phyloP scores from a whole-genome alignment of 1,140 invertebrate species.

The Chironomus tepperi region DNA sequence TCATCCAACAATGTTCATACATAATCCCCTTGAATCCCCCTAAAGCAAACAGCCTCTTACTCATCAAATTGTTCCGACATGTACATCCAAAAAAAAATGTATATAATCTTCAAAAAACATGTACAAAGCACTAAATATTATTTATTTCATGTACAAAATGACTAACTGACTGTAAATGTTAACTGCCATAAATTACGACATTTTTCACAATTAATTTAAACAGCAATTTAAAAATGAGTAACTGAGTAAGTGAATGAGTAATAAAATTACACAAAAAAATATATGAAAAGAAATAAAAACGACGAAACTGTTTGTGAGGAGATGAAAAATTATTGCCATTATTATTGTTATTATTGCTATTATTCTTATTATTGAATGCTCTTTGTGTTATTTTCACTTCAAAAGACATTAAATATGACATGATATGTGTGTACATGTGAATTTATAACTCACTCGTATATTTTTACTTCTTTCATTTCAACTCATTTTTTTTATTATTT shows the following conservation, averaged over 20 bases:
- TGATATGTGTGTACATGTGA: neutral
- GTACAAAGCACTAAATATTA: no score
- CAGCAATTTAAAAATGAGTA: conserved; percentile 14
- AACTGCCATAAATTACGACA: conserved; percentile 12
- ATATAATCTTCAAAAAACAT: no score
- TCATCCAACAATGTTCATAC: no score
- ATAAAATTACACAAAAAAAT: neutral
- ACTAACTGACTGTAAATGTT: neutral
- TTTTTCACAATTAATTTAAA: conserved; percentile 10
- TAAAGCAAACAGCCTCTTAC: no score
- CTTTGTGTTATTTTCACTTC: conserved; percentile 8
- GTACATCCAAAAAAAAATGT: no score
- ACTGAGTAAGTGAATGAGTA: conserved; percentile 5
- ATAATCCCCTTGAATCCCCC: no score
- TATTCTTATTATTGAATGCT: neutral
- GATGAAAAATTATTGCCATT: conserved; percentile 2
- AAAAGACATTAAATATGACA: conserved; percentile 14
- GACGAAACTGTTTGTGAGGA: neutral
- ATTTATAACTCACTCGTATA: neutral
- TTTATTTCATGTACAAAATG: no score
- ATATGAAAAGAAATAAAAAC: no score
- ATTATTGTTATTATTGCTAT: conserved; percentile 14
- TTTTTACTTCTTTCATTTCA: neutral
- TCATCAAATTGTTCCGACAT: no score
- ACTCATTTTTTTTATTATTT: neutral